Evolutionary conservation across 2,113 vertebrate genomes (phyloP).

Genomic region (Corvus moneduloides): DNA sequence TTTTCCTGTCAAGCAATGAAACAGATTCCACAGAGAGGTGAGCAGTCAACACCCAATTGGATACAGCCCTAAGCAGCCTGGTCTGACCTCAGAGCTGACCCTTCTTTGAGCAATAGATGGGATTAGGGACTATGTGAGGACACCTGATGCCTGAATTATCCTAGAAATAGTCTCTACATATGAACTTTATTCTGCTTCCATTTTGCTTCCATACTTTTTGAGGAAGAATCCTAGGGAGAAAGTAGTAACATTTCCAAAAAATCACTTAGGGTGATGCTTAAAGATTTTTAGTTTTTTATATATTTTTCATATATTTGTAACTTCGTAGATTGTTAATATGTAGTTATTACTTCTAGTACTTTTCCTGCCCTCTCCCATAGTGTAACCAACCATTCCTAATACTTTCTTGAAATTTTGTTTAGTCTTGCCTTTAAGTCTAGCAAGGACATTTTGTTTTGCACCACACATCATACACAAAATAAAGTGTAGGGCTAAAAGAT

Average conservation of each 20-base stretch:
- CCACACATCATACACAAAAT: fast-evolving
- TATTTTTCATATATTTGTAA: not conserved
- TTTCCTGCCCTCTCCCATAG: not conserved
- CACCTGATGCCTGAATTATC: not conserved
- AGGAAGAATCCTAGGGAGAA: not conserved
- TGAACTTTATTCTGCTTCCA: not conserved
- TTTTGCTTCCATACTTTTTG: not conserved
- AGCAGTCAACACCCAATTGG: not conserved
- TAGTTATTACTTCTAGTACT: not conserved
- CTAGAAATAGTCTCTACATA: not conserved
- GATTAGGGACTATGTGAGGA: not conserved
- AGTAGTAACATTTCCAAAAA: not conserved
- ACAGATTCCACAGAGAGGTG: not conserved
- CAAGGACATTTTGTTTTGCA: not conserved
- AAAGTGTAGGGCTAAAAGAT: not conserved
- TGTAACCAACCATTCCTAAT: not conserved
- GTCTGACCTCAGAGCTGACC: not conserved
- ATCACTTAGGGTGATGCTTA: not conserved
- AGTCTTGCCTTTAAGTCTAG: not conserved
- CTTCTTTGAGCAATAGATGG: not conserved
- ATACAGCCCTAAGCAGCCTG: not conserved
- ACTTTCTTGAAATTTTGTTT: not conserved
- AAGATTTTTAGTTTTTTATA: not conserved
- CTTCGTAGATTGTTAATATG: no score
- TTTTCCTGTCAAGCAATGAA: not conserved